Base-by-base conservation (phyloP, 2,113 vertebrate genomes). In the Irena cyanogastra region DNA sequence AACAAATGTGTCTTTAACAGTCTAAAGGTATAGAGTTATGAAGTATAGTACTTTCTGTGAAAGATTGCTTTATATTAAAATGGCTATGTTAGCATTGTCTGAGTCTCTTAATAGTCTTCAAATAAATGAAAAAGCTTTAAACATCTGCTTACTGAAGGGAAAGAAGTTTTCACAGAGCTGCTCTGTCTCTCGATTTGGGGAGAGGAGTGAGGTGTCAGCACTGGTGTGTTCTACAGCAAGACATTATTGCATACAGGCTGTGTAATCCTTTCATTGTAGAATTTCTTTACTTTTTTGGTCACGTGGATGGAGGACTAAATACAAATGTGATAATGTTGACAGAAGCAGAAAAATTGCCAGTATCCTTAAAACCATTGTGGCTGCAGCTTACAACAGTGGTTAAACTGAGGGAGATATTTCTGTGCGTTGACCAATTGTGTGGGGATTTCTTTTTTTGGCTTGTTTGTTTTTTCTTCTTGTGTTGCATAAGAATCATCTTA, bases 291-390 rank as follows among this genome's bases (percentile, higher is more conserved):
- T 93, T 71, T 86, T 94, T 90, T 70, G 12, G 20, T 95, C 90
- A 93, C 59, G 1, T 74, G 88, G 50, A 70, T 91, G 20, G 37
- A 44, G 65, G 14, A n/a, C 85, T 81, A 81, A 86, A 95, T n/a
- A 93, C 83, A 87, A 83, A 87, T 56, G 83, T 71, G 76, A 87
- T 92, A 71, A 81, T 81, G 86, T 94, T 96, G 93, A 96, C 95
- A 93, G 89, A 93, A 92, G 95, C 95, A 96, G 89, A 92, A 94
- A 95, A 95, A 89, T 59, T 1, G 18, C 56, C 72, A 50, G 44
- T 91, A n/a, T 81, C 69, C 69, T 95, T 92, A 91, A 96, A 96
- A 84, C 91, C n/a, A 83, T 84, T 90, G 94, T 90, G 89, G 54
- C 47, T 81, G 9, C 72, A 68, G 77, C 35, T 94, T 74, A 23